These are phyloP conservation scores for Papilio machaon DNA, from an alignment of 1,140 invertebrate species.

Conservation along the genomic window DNA sequence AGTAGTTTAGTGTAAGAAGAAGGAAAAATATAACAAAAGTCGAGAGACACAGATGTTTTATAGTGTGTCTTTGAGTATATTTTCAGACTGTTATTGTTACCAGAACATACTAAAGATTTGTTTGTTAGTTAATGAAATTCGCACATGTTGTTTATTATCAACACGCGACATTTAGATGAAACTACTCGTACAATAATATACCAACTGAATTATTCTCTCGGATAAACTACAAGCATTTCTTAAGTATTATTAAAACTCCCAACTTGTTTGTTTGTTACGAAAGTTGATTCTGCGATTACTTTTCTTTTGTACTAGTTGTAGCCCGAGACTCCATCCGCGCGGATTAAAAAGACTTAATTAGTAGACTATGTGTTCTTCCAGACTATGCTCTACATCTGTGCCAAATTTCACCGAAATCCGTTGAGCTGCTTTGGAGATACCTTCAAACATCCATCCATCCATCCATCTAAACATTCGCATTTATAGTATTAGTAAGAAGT, in stretches of 20 bases:
- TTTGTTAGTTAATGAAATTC: not conserved
- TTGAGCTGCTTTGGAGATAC: no score
- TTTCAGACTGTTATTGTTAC: not conserved
- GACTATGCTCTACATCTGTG: no score
- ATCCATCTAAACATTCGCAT: no score
- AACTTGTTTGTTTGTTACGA: not conserved
- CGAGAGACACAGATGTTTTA: not conserved
- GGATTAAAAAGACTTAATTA: no score
- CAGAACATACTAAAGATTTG: not conserved
- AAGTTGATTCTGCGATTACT: not conserved
- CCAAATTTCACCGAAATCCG: no score
- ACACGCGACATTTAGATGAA: not conserved
- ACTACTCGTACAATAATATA: not conserved
- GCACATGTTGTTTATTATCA: constrained; percentile 8
- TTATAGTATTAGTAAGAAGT: no score
- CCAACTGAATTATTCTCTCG: not conserved
- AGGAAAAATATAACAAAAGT: not conserved
- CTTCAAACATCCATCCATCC: no score
- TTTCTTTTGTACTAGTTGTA: not conserved
- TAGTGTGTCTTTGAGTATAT: not conserved
- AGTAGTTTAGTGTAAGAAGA: not conserved
- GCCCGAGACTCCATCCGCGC: no score
- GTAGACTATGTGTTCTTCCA: no score
- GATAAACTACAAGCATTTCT: not conserved
- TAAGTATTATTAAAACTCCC: not conserved